phyloP scores from a whole-genome alignment of 2,888 invertebrate species.

The Carterocephalus palaemon region DNA sequence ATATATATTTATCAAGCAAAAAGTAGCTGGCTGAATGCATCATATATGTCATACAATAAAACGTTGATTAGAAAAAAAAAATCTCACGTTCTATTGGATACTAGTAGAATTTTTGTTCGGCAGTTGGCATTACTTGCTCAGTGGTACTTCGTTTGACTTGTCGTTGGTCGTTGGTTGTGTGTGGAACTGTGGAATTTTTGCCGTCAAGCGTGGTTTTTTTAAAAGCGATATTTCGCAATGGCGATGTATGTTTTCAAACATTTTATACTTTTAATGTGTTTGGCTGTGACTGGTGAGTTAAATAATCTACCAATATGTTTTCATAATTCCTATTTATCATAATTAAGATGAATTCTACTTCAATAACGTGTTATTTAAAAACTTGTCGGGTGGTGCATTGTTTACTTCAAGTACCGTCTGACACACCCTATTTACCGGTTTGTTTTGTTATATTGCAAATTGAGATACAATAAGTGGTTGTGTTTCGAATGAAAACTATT shows the following conservation, averaged over 20 bases:
- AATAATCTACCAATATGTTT: slow-evolving; percentile 8
- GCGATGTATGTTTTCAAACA: slow-evolving; percentile 43
- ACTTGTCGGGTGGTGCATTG: slow-evolving; percentile 1
- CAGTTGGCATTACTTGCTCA: too few relatives aligned
- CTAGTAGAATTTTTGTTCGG: too few relatives aligned
- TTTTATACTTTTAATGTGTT: slow-evolving; percentile 43
- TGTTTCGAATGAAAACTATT: too few relatives aligned
- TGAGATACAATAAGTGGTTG: not conserved
- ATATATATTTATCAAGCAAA: too few relatives aligned
- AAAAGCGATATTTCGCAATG: slow-evolving; percentile 40
- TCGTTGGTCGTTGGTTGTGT: too few relatives aligned
- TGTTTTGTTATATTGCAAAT: slow-evolving; percentile 3
- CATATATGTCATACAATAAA: too few relatives aligned
- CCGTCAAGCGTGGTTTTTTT: slow-evolving; percentile 35
- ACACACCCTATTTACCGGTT: slow-evolving; percentile 28
- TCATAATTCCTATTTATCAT: not conserved
- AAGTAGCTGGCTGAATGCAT: too few relatives aligned
- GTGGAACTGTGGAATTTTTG: slow-evolving; percentile 12
- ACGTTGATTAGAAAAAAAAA: too few relatives aligned
- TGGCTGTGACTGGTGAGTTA: slow-evolving; percentile 50
- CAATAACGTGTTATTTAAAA: slow-evolving; percentile 2
- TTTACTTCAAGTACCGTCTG: slow-evolving; percentile 26
- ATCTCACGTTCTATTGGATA: too few relatives aligned
- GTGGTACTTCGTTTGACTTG: not conserved
- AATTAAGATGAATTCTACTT: not conserved